These are phyloP conservation scores for Apodemia hepburni DNA, from an alignment of 2,888 invertebrate species.

Conservation along the genomic window DNA sequence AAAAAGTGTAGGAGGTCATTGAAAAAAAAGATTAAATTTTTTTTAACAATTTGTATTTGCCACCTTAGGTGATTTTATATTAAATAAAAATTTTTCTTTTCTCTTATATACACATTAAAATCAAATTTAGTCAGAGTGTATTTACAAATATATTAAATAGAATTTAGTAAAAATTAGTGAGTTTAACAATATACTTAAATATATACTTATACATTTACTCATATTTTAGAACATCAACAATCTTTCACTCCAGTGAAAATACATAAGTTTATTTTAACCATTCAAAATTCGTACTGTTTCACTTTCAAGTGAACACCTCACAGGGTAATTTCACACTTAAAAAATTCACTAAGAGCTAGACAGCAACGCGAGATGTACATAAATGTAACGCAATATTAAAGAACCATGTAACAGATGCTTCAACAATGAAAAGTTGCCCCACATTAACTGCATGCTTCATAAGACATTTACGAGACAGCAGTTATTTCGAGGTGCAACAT, in stretches of 20 bases:
- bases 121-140: slow-evolving; percentile 78
- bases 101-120: slow-evolving; percentile 80
- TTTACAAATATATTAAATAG: slow-evolving; percentile 81
- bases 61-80: slow-evolving; percentile 76
- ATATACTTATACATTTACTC: slow-evolving; percentile 41
- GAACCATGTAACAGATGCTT: slow-evolving; percentile 42
- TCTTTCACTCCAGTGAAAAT: slow-evolving; percentile 70
- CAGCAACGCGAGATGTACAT: slow-evolving; percentile 42
- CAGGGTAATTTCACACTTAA: slow-evolving; percentile 39
- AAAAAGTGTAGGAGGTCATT: slow-evolving; percentile 27
- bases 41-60: slow-evolving; percentile 77
- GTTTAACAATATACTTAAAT: slow-evolving; percentile 73
- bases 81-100: slow-evolving; percentile 73
- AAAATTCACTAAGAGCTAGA: slow-evolving; percentile 41
- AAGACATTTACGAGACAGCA: slow-evolving; percentile 6
- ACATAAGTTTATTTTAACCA: slow-evolving; percentile 53
- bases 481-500: slow-evolving; percentile 20
- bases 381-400: slow-evolving; percentile 39
- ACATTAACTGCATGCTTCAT: background rate
- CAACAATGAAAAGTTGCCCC: slow-evolving; percentile 43
- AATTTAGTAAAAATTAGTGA: slow-evolving; percentile 80
- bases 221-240: slow-evolving; percentile 76
- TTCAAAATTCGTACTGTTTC: slow-evolving; percentile 55
- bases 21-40: slow-evolving; percentile 53
- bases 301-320: slow-evolving; percentile 52